phyloP scores from a whole-genome alignment of 2,113 vertebrate genomes.

The Tragulus kanchil region DNA sequence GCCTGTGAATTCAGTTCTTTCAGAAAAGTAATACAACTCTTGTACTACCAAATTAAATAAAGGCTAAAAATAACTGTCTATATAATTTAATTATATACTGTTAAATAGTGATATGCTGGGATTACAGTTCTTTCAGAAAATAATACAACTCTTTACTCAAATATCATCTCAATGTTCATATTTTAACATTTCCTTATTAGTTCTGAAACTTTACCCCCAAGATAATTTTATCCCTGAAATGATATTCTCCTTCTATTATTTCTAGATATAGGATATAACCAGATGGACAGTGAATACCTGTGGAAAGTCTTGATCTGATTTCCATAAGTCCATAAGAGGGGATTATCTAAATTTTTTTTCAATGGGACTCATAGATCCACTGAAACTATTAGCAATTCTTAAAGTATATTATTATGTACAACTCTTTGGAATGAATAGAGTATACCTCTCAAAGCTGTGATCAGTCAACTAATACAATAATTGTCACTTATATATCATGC shows the following conservation, averaged over 20 bases:
- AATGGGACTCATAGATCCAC: not conserved
- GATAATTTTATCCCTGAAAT: not conserved
- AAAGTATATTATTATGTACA: not conserved
- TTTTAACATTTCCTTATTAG: constrained; percentile 51
- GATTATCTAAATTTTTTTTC: constrained; percentile 14
- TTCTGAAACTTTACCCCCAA: not conserved
- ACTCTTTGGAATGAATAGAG: not conserved
- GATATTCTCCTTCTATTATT: constrained; percentile 9
- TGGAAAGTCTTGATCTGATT: not conserved
- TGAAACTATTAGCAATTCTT: not conserved
- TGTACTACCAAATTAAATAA: too few species aligned
- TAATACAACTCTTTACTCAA: not conserved
- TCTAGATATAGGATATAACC: not conserved
- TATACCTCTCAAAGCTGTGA: constrained; percentile 17
- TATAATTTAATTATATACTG: not conserved
- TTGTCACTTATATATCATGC: not conserved
- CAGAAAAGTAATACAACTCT: too few species aligned
- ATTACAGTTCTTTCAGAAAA: not conserved
- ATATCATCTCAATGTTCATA: not conserved
- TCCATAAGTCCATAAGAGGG: not conserved
- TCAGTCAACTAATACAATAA: not conserved
- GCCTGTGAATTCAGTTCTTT: not conserved
- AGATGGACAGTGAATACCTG: not conserved
- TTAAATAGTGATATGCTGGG: not conserved
- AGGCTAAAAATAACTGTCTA: not conserved